Evolutionary conservation across 2,888 invertebrate species (phyloP).

Genomic region (Calliphora vomitoria): DNA sequence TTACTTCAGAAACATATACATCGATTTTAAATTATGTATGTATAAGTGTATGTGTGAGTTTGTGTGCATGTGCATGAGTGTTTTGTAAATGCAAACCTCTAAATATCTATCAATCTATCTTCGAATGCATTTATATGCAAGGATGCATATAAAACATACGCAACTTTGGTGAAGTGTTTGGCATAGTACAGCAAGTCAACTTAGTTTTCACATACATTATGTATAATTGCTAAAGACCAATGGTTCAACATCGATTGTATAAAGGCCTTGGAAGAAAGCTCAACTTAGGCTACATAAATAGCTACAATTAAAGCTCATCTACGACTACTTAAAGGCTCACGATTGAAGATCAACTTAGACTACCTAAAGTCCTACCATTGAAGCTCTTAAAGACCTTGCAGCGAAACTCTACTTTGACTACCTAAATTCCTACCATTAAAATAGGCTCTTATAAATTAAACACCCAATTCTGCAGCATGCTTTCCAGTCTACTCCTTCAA

Average conservation of each 20-base stretch:
- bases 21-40: slow-evolving; percentile 31
- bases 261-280: too few species aligned
- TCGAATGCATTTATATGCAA: slow-evolving; percentile 58
- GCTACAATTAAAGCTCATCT: too few species aligned
- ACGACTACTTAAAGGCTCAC: too few species aligned
- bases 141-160: slow-evolving; percentile 50
- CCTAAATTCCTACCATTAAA: too few species aligned
- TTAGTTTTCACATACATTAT: neutral
- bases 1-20: neutral
- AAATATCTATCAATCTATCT: slow-evolving; percentile 71
- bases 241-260: too few species aligned
- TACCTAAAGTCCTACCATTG: too few species aligned
- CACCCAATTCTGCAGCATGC: neutral
- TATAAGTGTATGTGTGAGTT: neutral
- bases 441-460: too few species aligned
- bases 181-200: neutral
- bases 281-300: too few species aligned
- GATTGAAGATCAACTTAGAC: too few species aligned
- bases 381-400: too few species aligned
- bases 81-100: slow-evolving; percentile 55
- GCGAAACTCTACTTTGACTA: too few species aligned
- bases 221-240: too few species aligned
- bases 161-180: slow-evolving; percentile 40
- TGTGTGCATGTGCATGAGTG: neutral
- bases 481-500: neutral